Base-by-base conservation (phyloP, 1,140 invertebrate species). In the Frieseomelitta varia region DNA sequence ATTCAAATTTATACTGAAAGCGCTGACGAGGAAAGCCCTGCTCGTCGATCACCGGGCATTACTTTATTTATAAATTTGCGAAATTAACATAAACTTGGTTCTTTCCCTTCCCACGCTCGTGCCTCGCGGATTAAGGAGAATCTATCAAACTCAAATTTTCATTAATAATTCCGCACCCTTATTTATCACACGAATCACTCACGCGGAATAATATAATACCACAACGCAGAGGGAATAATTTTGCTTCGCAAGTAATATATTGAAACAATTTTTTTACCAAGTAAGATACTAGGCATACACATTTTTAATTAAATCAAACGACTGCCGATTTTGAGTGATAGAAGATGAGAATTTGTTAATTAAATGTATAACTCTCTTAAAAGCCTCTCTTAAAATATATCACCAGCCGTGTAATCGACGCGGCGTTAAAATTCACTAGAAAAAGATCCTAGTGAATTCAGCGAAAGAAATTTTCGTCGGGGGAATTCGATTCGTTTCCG, bases 1-100 rank as follows among this genome's bases (percentile, higher is more conserved):
- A 81, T 81, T 67, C 65, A 76, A 81, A 81, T 81, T 81, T 81
- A 81, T 81, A 81, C 79, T 51, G 79, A 72, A 80, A 71, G 34
- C 34, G 21, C 53, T 47, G 69, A 61, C 39, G 79, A 73, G 68
- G 4, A 51, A 58, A 73, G 63, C 76, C n/a, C 61, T 34, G 76
- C n/a, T 67, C 76, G 56, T 76, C 61, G 76, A 79, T 63, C 79
- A 73, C 79, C n/a, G 47, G 39, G 79, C 27, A 73, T 73, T 81
- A 73, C 56, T 74, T 81, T 81, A 74, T 81, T 74, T 74, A 81
- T 73, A 81, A 81, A 74, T 73, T 63, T 67, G 2, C 19, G 21
- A 79, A 67, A 67, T 63, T 63, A 58, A 30, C 39, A 34, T 30
- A 51, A 39, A 76, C 30, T 39, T 56, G 12, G 30, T 19, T 56